Base-by-base conservation (phyloP, 2,888 invertebrate genomes). In the Euplexia lucipara region DNA sequence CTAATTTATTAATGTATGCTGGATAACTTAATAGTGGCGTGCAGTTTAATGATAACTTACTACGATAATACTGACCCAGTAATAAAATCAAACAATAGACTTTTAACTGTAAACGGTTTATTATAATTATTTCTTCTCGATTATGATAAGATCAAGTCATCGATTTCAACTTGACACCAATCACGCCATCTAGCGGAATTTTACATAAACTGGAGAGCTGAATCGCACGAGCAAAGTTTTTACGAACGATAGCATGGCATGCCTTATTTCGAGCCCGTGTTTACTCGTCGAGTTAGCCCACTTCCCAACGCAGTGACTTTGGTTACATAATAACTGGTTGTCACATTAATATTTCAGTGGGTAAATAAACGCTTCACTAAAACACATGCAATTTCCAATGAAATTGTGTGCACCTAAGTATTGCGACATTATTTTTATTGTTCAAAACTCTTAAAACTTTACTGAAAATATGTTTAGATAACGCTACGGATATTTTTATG, bases 381-480 rank as follows among this genome's bases (percentile, higher is more conserved):
- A 91, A 91, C 91, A 90, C 91, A 91, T 74, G 89, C 91, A 86
- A 72, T 81, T 87, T 90, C 80, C 86, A 48, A 49, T 88, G 81
- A 80, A 86, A 85, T 84, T 91, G 91, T 90, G 91, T 91, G 90
- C 89, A 91, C 91, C 90, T 91, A 90, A 90, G 88, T 85, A 83
- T 87, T 73, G 90, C 90, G 66, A 91, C 90, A 90, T 57, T 71
- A 54, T 35, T 79, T 75, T 78, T 68, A 52, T 45, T 1, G n/a
- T n/a, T n/a, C 9, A 2, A 1, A 14, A 42, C 34, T 18, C 10
- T 0, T 26, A 0, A 7, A 18, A 14, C 3, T 32, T n/a, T 39
- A 3, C 8, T 3, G 5, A 20, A 18, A 56, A 47, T 20, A 8
- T 9, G 5, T 12, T 1, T n/a, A 1, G 2, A n/a, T 1, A 2